Evolutionary conservation across 2,113 vertebrate species (phyloP).

Genomic region (Eira barbara): DNA sequence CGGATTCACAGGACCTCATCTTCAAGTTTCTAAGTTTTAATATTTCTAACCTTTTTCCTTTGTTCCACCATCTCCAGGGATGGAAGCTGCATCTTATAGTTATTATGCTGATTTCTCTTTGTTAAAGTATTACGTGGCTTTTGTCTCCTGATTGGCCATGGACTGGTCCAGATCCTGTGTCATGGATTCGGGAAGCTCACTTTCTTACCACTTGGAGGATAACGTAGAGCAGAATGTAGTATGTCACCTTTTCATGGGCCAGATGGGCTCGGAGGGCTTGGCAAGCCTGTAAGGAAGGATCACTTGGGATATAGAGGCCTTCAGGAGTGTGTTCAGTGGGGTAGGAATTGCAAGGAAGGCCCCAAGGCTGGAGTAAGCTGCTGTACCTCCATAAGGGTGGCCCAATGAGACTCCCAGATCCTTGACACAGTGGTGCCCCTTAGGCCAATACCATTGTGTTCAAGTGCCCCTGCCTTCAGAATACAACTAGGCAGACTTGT

Average conservation of each 20-base stretch:
- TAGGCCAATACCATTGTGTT: neutral
- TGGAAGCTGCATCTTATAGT: too few species aligned
- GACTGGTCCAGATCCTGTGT: too few species aligned
- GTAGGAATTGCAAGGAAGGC: neutral
- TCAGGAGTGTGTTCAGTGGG: slow-evolving; percentile 11
- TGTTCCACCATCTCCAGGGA: too few species aligned
- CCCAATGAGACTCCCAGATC: slow-evolving; percentile 15
- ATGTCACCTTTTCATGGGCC: neutral
- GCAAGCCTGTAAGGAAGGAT: neutral
- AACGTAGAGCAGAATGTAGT: neutral
- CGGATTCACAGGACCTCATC: too few species aligned
- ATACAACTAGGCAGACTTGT: slow-evolving; percentile 65
- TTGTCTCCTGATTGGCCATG: too few species aligned
- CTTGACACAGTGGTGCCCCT: neutral
- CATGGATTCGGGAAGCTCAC: too few species aligned
- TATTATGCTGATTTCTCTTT: too few species aligned
- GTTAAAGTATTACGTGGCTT: too few species aligned
- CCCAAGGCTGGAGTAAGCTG: slow-evolving; percentile 52
- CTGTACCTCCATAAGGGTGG: slow-evolving; percentile 29
- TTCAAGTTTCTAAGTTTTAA: too few species aligned
- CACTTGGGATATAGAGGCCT: neutral
- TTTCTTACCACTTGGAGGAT: too few species aligned
- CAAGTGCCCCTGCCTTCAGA: slow-evolving; percentile 66
- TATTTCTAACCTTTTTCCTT: too few species aligned
- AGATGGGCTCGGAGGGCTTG: neutral